A percentile compares a stretch with the other conserved stretches of the same genome.
Evolutionary conservation across 2,888 invertebrate genomes (phyloP).

Genomic region (Oxytorus armatus): DNA sequence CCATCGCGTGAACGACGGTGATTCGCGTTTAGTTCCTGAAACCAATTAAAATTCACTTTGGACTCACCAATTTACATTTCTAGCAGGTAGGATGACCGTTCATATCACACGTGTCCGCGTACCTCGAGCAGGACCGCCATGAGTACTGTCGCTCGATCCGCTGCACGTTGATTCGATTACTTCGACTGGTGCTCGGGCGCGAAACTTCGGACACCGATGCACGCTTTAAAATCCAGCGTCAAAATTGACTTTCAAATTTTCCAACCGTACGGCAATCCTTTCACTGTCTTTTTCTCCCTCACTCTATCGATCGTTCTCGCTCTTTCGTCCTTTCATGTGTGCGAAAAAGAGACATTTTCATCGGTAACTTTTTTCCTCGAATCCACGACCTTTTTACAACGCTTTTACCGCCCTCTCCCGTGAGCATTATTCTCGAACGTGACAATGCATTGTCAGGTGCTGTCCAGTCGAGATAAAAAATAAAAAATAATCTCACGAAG

Average conservation of each 20-base stretch:
- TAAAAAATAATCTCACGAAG: slow-evolving; percentile 1
- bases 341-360: slow-evolving; percentile 44
- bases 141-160: slow-evolving; percentile 40
- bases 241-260: slow-evolving; percentile 66
- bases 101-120: slow-evolving; percentile 26
- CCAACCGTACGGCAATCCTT: slow-evolving; percentile 41
- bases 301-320: not conserved
- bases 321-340: slow-evolving; percentile 14
- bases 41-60: slow-evolving; percentile 62
- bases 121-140: not conserved
- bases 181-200: slow-evolving; percentile 49
- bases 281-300: not conserved
- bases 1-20: slow-evolving; percentile 35
- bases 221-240: slow-evolving; percentile 48
- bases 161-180: slow-evolving; percentile 57
- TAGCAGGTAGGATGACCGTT: slow-evolving; percentile 36
- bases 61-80: slow-evolving; percentile 60
- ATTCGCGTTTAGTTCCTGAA: slow-evolving; percentile 38
- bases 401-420: not conserved
- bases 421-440: slow-evolving; percentile 43
- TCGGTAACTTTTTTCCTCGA: slow-evolving; percentile 24
- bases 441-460: slow-evolving; percentile 22
- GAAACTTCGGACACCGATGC: slow-evolving; percentile 61
- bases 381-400: not conserved
- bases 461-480: slow-evolving; percentile 30